A percentile compares a stretch with the other conserved stretches of the same genome.
Evolutionary conservation across 1,140 invertebrate species (phyloP).

Genomic region (Triops longicaudatus): DNA sequence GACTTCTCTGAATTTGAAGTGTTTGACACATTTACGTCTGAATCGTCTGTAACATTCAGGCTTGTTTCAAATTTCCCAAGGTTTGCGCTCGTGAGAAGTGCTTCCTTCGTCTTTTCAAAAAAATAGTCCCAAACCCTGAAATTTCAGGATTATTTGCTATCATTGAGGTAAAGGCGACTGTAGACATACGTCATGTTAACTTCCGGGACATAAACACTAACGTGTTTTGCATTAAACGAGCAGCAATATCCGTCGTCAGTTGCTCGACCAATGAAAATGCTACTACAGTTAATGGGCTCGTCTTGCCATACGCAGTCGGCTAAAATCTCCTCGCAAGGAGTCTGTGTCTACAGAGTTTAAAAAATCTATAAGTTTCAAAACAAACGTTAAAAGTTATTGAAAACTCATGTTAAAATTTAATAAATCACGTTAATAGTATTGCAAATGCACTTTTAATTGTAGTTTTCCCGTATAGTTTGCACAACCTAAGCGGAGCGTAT

Average conservation of each 20-base stretch:
- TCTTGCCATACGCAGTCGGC: neutral
- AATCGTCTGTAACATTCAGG: neutral
- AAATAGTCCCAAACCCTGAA: neutral
- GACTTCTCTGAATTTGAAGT: neutral
- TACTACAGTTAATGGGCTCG: neutral
- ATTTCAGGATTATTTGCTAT: neutral
- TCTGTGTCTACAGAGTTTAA: neutral
- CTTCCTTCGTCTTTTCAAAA: neutral
- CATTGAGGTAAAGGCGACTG: neutral
- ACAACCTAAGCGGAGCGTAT: neutral
- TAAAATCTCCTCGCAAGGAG: neutral
- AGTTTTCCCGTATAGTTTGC: neutral
- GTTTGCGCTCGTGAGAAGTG: neutral
- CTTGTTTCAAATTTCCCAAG: neutral
- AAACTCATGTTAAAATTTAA: too few relatives aligned
- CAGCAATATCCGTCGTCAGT: constrained; percentile 28
- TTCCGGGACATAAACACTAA: neutral
- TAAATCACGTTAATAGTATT: too few relatives aligned
- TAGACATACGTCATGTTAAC: neutral
- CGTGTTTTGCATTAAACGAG: constrained; percentile 21
- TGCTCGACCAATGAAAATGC: neutral
- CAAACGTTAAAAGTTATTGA: too few relatives aligned
- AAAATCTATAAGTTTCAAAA: too few relatives aligned
- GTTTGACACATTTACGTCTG: neutral
- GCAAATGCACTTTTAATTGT: too few relatives aligned